Conservation (phyloP, 1,140 invertebrate species). For the Aethina tumida region DNA sequence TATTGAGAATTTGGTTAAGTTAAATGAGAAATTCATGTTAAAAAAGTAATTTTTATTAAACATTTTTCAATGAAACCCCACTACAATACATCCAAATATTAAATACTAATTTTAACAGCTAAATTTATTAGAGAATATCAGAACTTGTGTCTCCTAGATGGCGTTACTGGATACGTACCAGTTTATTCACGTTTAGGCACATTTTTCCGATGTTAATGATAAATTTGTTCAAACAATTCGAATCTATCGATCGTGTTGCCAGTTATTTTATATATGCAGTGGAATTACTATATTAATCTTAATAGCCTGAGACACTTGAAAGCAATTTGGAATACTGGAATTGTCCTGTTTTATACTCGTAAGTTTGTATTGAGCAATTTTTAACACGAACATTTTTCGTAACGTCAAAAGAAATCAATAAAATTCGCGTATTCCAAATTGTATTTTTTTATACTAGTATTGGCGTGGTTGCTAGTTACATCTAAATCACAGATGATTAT, state of each 20-base stretch:
- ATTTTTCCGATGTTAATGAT: conserved; percentile 11
- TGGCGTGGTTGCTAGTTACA: conserved; percentile 15
- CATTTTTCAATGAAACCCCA: conserved; percentile 13
- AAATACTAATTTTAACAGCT: conserved; percentile 12
- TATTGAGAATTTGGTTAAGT: too few species aligned
- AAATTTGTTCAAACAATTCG: conserved; percentile 6
- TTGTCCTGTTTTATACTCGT: conserved; percentile 1
- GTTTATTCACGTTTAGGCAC: conserved; percentile 17
- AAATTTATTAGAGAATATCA: conserved; percentile 9
- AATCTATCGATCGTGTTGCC: too few species aligned
- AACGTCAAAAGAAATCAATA: background rate
- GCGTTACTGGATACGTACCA: conserved; percentile 8
- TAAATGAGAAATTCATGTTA: too few species aligned
- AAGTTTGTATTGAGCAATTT: background rate
- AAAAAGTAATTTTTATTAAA: conserved; percentile 12
- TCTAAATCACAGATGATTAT: conserved; percentile 12
- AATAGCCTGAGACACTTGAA: too few species aligned
- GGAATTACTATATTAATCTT: too few species aligned
- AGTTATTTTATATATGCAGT: too few species aligned
- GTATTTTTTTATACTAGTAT: conserved; percentile 9
- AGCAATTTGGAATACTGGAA: conserved; percentile 1
- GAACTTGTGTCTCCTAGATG: conserved; percentile 13
- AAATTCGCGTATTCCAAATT: background rate
- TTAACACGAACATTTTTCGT: background rate
- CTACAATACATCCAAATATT: conserved; percentile 17